Conservation (phyloP, 1,140 invertebrate species). For the Drosophila willistoni region DNA sequence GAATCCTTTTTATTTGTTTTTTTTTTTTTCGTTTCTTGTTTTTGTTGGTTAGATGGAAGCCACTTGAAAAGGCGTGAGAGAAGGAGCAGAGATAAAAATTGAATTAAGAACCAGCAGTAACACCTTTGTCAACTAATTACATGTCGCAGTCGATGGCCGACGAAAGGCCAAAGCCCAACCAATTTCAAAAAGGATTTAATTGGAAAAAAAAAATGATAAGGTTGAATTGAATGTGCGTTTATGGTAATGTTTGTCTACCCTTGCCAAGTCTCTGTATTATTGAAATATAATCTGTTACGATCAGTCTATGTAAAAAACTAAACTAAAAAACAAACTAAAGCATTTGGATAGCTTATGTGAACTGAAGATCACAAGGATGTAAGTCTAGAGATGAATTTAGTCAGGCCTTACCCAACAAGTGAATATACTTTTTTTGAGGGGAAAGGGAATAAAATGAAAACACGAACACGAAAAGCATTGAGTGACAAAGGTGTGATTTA, state of each 20-base stretch:
- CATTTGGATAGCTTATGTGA: too few relatives aligned
- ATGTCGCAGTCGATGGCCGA: slow-evolving; percentile 49
- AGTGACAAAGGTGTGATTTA: slow-evolving; percentile 79
- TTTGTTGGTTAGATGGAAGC: not conserved
- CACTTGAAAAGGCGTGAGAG: slow-evolving; percentile 12
- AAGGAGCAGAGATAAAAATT: slow-evolving; percentile 68
- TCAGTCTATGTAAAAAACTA: not conserved
- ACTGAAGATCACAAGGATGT: too few relatives aligned
- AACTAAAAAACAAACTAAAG: too few relatives aligned
- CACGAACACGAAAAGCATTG: slow-evolving; percentile 35
- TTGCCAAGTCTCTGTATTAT: too few relatives aligned
- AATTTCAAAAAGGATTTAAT: slow-evolving; percentile 9
- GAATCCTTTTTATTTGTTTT: not conserved
- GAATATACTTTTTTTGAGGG: too few relatives aligned
- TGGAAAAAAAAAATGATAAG: slow-evolving; percentile 4
- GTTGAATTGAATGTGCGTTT: not conserved
- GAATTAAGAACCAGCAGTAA: slow-evolving; percentile 60
- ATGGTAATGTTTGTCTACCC: too few relatives aligned
- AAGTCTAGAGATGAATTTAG: too few relatives aligned
- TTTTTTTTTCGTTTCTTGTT: not conserved
- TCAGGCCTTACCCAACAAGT: too few relatives aligned
- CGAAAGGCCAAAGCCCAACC: slow-evolving; percentile 58
- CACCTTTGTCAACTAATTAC: slow-evolving; percentile 78
- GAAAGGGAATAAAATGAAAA: slow-evolving; percentile 2
- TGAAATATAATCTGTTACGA: too few relatives aligned